A percentile compares a stretch with the other conserved stretches of the same genome.
Conservation (phyloP, 2,113 vertebrate species). For the Vombatus ursinus region DNA sequence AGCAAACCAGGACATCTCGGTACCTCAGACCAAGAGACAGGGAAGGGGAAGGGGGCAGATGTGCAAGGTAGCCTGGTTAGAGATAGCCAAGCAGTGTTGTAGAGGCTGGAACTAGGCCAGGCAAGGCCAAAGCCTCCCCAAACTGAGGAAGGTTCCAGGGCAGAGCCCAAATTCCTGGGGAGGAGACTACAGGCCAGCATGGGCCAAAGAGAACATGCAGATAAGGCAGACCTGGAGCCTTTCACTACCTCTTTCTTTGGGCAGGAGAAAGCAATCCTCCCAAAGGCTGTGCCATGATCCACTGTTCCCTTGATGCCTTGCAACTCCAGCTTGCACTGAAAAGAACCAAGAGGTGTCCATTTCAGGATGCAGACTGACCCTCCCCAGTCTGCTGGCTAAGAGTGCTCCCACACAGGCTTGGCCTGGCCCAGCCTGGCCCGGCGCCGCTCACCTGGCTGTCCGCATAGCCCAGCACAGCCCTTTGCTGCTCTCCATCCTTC, state of each 20-base stretch:
- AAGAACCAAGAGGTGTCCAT: background rate
- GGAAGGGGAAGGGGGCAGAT: no score
- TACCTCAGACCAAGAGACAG: fast-evolving
- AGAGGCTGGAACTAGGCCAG: background rate
- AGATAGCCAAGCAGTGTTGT: background rate
- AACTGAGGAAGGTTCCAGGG: background rate
- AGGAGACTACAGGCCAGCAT: background rate
- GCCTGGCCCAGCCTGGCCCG: background rate
- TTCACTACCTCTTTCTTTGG: slow-evolving; percentile 89
- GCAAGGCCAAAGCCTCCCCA: background rate
- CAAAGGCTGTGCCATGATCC: slow-evolving; percentile 94
- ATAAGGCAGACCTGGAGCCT: background rate
- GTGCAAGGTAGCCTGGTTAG: no score
- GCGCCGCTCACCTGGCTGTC: slow-evolving; percentile 89
- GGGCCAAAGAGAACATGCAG: background rate
- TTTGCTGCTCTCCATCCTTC: slow-evolving; percentile 88
- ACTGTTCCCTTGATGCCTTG: slow-evolving; percentile 82
- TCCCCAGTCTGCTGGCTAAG: background rate
- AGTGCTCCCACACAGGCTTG: background rate
- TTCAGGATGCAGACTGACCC: background rate
- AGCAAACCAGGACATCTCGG: background rate
- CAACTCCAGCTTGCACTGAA: slow-evolving; percentile 94
- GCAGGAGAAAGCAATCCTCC: slow-evolving; percentile 96
- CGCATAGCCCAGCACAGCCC: slow-evolving; percentile 89
- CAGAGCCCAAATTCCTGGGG: background rate